Conservation (phyloP, 1,140 invertebrate genomes). For the Pantala flavescens region DNA sequence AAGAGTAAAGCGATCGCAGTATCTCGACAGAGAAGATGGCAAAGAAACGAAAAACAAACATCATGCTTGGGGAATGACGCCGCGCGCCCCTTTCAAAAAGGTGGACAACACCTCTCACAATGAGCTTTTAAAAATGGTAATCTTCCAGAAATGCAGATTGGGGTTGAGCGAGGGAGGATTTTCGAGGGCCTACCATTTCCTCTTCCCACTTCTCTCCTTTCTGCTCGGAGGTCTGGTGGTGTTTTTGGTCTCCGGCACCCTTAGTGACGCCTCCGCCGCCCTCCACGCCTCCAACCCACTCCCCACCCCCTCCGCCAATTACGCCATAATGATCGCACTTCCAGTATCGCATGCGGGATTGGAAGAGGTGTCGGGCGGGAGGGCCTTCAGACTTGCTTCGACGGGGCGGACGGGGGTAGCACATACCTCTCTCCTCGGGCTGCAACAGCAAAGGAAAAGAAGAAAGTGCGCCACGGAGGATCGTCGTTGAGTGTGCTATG, state of each 20-base stretch:
- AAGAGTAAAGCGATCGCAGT: no score
- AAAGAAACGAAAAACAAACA: no score
- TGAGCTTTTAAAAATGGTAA: background rate
- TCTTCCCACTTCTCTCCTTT: background rate
- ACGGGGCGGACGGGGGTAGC: constrained; percentile 34
- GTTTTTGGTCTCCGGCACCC: background rate
- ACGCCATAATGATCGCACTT: constrained; percentile 13
- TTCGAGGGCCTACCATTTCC: background rate
- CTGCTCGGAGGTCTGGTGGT: background rate
- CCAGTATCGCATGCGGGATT: constrained; percentile 20
- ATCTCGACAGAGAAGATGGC: no score
- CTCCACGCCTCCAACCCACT: constrained; percentile 19
- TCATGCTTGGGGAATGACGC: no score
- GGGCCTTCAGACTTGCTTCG: constrained; percentile 63
- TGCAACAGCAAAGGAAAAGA: constrained; percentile 32
- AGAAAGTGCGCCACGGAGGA: constrained; percentile 21
- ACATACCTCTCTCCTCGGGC: constrained; percentile 42
- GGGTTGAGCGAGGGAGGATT: background rate
- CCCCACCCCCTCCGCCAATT: background rate
- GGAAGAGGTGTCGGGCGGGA: constrained; percentile 21
- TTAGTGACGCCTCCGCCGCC: background rate
- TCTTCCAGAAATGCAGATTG: no score
- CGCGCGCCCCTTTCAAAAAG: no score
- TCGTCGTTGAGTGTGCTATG: background rate
- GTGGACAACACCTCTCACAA: no score